A percentile compares a stretch with the other conserved stretches of the same genome.
phyloP scores from a whole-genome alignment of 2,797 vertebrate species.

The Bradypus variegatus region DNA sequence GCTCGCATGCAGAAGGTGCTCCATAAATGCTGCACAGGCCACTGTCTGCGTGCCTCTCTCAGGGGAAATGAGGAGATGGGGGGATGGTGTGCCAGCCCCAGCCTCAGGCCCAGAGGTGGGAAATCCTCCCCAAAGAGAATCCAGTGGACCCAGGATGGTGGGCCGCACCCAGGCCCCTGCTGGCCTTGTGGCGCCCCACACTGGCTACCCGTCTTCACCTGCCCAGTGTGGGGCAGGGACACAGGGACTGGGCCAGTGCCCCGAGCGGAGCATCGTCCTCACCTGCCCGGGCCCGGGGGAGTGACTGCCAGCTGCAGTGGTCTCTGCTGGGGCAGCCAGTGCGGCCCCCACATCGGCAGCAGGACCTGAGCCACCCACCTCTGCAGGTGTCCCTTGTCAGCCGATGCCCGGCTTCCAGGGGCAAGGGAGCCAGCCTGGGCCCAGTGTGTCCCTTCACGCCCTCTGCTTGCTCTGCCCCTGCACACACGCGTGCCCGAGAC shows the following conservation, averaged over 20 bases:
- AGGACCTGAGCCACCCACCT: not conserved
- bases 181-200: not conserved
- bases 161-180: not conserved
- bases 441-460: too few species aligned
- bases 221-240: too few species aligned
- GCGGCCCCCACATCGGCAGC: accelerated
- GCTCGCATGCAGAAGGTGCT: accelerated
- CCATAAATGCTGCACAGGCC: not conserved
- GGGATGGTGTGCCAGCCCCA: accelerated
- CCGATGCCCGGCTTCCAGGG: too few species aligned
- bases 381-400: not conserved
- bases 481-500: too few species aligned
- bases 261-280: too few species aligned
- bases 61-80: too few species aligned
- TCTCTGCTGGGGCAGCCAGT: too few species aligned
- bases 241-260: too few species aligned
- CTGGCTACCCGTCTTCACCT: too few species aligned
- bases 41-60: not conserved
- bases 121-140: accelerated
- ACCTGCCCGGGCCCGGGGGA: too few species aligned
- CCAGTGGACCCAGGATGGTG: not conserved
- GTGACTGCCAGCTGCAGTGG: not conserved
- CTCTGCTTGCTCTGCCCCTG: not conserved
- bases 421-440: too few species aligned
- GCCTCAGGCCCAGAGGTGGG: too few species aligned